phyloP scores from a whole-genome alignment of 2,113 vertebrate species.

The Sakesphorus luctuosus region DNA sequence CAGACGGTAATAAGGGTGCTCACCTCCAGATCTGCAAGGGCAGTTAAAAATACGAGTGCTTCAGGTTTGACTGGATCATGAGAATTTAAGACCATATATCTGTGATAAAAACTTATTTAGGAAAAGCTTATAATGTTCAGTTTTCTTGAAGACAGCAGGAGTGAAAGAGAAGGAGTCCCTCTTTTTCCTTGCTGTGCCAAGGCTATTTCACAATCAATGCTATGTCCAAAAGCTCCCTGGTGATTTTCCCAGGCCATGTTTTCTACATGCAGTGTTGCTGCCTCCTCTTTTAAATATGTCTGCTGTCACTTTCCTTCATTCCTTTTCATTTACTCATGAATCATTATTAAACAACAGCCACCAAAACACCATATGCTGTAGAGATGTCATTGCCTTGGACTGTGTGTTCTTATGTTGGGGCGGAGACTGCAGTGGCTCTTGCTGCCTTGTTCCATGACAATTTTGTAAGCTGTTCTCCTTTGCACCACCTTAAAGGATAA shows the following conservation, averaged over 20 bases:
- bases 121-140: not conserved
- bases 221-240: not conserved
- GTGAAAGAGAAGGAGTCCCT: not conserved
- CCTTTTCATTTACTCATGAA: not conserved
- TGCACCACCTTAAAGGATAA: not conserved
- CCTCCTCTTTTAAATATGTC: not conserved
- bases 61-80: not conserved
- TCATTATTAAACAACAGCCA: not conserved
- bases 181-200: not conserved
- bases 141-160: not conserved
- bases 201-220: not conserved
- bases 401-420: not conserved
- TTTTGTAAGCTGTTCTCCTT: not conserved
- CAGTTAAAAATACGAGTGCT: not conserved
- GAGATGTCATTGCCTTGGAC: not conserved
- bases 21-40: not conserved
- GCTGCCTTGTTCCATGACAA: accelerated
- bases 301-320: not conserved
- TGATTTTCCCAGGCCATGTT: not conserved
- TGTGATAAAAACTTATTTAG: not conserved
- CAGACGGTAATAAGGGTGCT: not conserved
- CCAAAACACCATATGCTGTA: not conserved
- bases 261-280: not conserved
- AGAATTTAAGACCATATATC: not conserved
- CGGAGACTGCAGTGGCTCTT: accelerated